A percentile compares a stretch with the other conserved stretches of the same genome.
These are phyloP conservation scores for Kryptopterus vitreolus DNA, from an alignment of 2,797 vertebrate species.

Conservation along the genomic window DNA sequence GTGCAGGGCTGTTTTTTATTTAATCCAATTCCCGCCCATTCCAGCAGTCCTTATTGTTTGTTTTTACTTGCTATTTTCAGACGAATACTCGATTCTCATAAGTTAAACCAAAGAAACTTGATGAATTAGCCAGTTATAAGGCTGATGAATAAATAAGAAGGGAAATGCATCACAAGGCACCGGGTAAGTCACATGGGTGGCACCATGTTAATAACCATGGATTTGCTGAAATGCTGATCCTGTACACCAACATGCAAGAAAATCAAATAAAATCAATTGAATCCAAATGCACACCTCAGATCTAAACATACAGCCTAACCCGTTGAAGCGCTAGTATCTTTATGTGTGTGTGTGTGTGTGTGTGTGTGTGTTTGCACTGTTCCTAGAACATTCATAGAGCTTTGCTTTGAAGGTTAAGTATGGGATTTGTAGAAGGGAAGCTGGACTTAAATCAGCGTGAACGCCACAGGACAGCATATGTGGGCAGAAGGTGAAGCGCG, in stretches of 20 bases:
- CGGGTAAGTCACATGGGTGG: too few relatives aligned
- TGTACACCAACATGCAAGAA: not conserved
- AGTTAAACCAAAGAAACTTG: not conserved
- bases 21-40: not conserved
- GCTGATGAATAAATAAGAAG: slow-evolving; percentile 8
- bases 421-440: not conserved
- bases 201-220: not conserved
- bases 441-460: slow-evolving; percentile 23
- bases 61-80: not conserved
- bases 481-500: not conserved
- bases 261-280: not conserved
- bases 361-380: not conserved
- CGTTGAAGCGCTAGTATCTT: not conserved
- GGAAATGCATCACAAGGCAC: not conserved
- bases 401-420: slow-evolving; percentile 24
- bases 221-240: not conserved
- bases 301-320: not conserved
- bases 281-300: not conserved
- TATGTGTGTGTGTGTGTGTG: not conserved
- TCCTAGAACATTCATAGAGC: slow-evolving; percentile 8
- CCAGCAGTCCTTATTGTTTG: not conserved
- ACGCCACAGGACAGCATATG: slow-evolving; percentile 20
- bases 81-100: not conserved
- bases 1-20: not conserved
- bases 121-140: not conserved